Percentiles rank a stretch among this genome's conserved stretches.
Conservation (phyloP, 2,797 vertebrate genomes). For the Oreochromis grahami region DNA sequence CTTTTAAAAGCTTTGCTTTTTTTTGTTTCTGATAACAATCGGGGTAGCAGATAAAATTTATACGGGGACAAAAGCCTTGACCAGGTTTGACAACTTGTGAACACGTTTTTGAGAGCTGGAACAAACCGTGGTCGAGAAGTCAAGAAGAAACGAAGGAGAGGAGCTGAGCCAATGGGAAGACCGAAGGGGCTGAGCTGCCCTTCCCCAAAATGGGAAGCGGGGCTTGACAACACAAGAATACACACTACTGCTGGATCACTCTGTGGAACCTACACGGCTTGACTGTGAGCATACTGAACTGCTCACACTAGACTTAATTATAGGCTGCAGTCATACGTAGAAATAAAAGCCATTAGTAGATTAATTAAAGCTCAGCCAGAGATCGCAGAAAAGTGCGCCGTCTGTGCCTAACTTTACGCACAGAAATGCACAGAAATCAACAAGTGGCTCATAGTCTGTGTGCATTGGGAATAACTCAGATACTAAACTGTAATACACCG, state of each 20-base stretch:
- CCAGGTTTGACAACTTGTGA: background rate
- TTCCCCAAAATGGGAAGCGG: background rate
- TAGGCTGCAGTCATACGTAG: background rate
- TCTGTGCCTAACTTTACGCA: background rate
- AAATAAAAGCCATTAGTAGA: background rate
- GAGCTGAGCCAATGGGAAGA: constrained; percentile 39
- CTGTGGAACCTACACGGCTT: background rate
- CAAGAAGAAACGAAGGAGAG: constrained; percentile 16
- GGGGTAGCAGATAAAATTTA: accelerated
- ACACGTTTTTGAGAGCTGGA: constrained; percentile 10
- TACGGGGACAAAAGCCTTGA: background rate
- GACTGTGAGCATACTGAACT: background rate
- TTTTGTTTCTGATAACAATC: background rate
- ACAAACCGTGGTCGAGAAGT: background rate
- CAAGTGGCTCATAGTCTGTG: background rate
- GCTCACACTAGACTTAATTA: background rate
- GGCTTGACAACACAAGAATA: background rate
- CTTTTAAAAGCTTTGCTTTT: background rate
- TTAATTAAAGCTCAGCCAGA: background rate
- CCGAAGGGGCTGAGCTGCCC: constrained; percentile 19
- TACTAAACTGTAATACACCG: background rate
- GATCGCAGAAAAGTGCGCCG: background rate
- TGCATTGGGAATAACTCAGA: background rate
- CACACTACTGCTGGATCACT: background rate
- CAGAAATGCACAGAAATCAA: background rate